Evolutionary conservation across 2,888 invertebrate species (phyloP).

Genomic region (Agrotis ipsilon): DNA sequence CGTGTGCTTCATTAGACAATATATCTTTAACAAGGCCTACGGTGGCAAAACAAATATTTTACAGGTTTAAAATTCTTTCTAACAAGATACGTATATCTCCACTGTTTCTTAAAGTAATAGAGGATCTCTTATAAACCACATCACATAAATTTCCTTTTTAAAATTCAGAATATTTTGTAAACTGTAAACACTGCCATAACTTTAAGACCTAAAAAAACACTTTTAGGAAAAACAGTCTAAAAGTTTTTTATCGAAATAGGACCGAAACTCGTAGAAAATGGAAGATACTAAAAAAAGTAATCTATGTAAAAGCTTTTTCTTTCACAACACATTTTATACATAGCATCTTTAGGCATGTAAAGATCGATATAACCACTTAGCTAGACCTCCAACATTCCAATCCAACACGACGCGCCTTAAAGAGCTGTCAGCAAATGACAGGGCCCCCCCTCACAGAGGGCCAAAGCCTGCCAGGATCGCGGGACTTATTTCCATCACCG

Average conservation of each 20-base stretch:
- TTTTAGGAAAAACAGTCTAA: too few relatives aligned
- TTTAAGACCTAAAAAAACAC: too few relatives aligned
- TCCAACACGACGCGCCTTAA: too few relatives aligned
- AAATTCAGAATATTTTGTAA: too few relatives aligned
- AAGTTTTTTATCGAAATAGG: neutral
- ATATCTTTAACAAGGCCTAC: too few relatives aligned
- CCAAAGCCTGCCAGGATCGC: too few relatives aligned
- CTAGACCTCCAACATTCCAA: neutral
- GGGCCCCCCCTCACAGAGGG: too few relatives aligned
- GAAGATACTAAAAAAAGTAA: constrained; percentile 33
- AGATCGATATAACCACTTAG: constrained; percentile 11
- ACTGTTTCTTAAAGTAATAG: neutral
- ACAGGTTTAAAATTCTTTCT: neutral
- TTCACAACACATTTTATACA: constrained; percentile 14
- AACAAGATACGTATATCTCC: neutral
- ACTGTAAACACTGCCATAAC: too few relatives aligned
- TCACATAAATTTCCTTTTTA: neutral
- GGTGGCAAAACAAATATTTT: too few relatives aligned
- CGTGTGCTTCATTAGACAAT: too few relatives aligned
- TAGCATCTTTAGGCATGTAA: neutral
- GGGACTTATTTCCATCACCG: too few relatives aligned
- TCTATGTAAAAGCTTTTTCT: constrained; percentile 39
- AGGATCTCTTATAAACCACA: neutral
- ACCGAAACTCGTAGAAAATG: constrained; percentile 21
- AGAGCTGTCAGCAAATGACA: too few relatives aligned